Percentiles rank a stretch among this genome's conserved stretches.
These are phyloP conservation scores for Spatulosminthurus flaviceps DNA, from an alignment of 2,888 invertebrate species.

Conservation along the genomic window DNA sequence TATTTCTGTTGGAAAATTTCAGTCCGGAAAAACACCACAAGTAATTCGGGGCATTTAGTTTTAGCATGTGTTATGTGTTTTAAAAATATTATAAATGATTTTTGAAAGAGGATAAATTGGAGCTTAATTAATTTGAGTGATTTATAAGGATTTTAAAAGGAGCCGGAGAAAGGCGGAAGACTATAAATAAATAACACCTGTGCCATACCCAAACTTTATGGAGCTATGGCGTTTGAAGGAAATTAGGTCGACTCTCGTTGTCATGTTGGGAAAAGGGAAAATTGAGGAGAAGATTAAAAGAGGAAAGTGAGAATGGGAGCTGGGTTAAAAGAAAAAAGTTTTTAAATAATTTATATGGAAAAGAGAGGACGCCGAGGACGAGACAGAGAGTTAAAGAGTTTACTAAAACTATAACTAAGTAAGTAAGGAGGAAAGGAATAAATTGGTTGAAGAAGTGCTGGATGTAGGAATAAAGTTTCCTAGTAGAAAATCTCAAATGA, in stretches of 20 bases:
- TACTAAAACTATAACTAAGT: conserved; percentile 22
- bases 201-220: too few relatives aligned
- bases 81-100: too few relatives aligned
- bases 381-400: conserved; percentile 42
- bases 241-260: background rate
- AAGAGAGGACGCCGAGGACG: conserved; percentile 8
- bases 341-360: conserved; percentile 18
- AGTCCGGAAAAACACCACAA: too few relatives aligned
- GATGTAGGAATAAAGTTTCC: conserved; percentile 51
- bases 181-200: too few relatives aligned
- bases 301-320: conserved; percentile 1
- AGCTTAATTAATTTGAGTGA: too few relatives aligned
- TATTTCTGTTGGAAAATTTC: too few relatives aligned
- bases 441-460: background rate
- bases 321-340: background rate
- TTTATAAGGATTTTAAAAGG: too few relatives aligned
- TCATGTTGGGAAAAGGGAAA: background rate
- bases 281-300: background rate
- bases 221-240: too few relatives aligned
- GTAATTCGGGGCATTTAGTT: too few relatives aligned
- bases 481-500: conserved; percentile 62
- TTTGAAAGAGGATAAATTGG: too few relatives aligned
- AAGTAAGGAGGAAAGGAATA: conserved; percentile 5
- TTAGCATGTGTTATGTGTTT: too few relatives aligned
- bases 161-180: too few relatives aligned